Conservation (phyloP, 2,888 invertebrate genomes). For the Lamproptera curius region DNA sequence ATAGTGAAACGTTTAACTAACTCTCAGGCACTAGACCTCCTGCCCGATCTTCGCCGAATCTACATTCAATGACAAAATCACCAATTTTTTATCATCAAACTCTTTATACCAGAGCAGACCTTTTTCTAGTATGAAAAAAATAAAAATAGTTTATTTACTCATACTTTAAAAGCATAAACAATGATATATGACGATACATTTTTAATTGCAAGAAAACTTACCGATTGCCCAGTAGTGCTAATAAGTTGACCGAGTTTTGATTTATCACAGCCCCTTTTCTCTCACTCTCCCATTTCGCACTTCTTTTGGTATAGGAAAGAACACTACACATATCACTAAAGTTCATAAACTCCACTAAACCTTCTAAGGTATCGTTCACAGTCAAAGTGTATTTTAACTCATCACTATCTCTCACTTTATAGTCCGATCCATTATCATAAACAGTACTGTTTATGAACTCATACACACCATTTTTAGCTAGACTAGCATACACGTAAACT, state of each 20-base stretch:
- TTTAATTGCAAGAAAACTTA: conserved; percentile 40
- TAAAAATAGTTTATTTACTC: too few relatives aligned
- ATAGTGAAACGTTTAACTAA: too few relatives aligned
- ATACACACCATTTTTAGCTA: conserved; percentile 65
- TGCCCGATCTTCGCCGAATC: too few relatives aligned
- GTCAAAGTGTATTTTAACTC: conserved; percentile 31
- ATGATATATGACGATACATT: too few relatives aligned
- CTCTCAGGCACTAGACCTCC: too few relatives aligned
- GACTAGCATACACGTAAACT: conserved; percentile 68
- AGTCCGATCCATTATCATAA: conserved; percentile 40
- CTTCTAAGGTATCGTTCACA: conserved; percentile 39
- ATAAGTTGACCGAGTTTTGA: conserved; percentile 57
- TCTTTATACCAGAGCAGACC: too few relatives aligned
- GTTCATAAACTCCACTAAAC: conserved; percentile 51
- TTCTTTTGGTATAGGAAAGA: conserved; percentile 53
- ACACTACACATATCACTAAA: conserved; percentile 54
- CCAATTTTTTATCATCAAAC: too few relatives aligned
- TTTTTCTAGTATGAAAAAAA: too few relatives aligned
- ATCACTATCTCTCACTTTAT: conserved; percentile 36
- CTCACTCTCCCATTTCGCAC: conserved; percentile 63
- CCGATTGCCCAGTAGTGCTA: conserved; percentile 73
- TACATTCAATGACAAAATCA: too few relatives aligned
- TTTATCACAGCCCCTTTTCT: conserved; percentile 47
- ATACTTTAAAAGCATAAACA: too few relatives aligned
- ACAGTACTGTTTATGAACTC: conserved; percentile 50